Conservation (phyloP, 2,888 invertebrate species). For the Ptychoptera contaminata region DNA sequence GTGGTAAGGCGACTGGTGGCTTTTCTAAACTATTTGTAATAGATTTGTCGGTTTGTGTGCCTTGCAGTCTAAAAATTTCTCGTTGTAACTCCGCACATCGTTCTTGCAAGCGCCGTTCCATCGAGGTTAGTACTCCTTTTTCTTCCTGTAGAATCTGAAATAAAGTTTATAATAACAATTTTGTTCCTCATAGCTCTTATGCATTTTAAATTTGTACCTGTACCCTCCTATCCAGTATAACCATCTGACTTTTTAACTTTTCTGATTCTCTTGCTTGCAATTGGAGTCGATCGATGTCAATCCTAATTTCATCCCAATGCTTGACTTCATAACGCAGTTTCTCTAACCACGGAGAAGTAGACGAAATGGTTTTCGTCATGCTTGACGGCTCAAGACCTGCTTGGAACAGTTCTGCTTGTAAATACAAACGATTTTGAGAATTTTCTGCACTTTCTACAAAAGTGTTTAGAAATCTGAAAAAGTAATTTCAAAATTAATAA, state of each 20-base stretch:
- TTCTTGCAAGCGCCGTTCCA: constrained; percentile 59
- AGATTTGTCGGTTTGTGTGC: constrained; percentile 27
- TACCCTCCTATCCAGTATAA: constrained; percentile 52
- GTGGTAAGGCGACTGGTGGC: constrained; percentile 24
- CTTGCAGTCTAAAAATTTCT: constrained; percentile 41
- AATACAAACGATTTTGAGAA: constrained; percentile 61
- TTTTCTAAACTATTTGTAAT: constrained; percentile 25
- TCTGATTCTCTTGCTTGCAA: constrained; percentile 53
- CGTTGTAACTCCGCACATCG: constrained; percentile 59
- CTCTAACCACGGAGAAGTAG: constrained; percentile 46
- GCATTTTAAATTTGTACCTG: constrained; percentile 35
- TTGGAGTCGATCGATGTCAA: constrained; percentile 63
- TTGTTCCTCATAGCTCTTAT: neutral
- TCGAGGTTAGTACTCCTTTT: constrained; percentile 52
- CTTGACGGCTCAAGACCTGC: constrained; percentile 52
- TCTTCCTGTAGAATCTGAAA: constrained; percentile 57
- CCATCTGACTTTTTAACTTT: constrained; percentile 51
- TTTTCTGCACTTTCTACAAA: constrained; percentile 61
- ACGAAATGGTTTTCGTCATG: constrained; percentile 40
- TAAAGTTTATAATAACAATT: constrained; percentile 9
- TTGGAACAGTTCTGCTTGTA: constrained; percentile 72
- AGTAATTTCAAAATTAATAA: neutral
- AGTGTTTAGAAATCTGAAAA: constrained; percentile 56
- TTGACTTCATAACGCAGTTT: constrained; percentile 51
- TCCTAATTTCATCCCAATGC: constrained; percentile 58